Percentiles rank a stretch among this genome's conserved stretches.
phyloP scores from a whole-genome alignment of 2,113 vertebrate genomes.

The Corapipo altera region DNA sequence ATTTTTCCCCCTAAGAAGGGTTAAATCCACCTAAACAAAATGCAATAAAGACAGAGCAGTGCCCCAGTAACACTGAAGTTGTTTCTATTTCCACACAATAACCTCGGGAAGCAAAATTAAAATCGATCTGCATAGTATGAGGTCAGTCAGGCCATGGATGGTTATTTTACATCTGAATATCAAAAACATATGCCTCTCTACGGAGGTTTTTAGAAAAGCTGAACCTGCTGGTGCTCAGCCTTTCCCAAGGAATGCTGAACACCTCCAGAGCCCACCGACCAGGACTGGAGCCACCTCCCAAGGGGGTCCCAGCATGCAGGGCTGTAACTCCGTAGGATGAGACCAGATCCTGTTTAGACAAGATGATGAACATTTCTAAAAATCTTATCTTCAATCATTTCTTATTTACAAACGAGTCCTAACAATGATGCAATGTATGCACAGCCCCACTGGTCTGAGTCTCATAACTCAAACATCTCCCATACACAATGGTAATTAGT shows the following conservation, averaged over 20 bases:
- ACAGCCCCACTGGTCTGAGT: background rate
- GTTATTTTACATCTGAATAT: slow-evolving; percentile 15
- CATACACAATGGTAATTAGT: background rate
- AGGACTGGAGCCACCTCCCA: background rate
- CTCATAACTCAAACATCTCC: background rate
- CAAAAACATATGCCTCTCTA: background rate
- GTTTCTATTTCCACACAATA: background rate
- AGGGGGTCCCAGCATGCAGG: background rate
- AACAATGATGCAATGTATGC: background rate
- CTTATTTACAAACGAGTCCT: slow-evolving; percentile 26
- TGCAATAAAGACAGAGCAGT: background rate
- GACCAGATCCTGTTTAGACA: background rate
- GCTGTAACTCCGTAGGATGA: background rate
- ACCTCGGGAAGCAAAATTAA: background rate
- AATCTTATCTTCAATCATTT: background rate
- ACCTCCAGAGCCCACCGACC: background rate
- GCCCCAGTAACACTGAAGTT: background rate
- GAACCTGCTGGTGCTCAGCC: background rate
- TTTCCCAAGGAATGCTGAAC: background rate
- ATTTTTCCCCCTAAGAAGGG: background rate
- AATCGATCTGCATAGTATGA: background rate
- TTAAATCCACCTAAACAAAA: background rate
- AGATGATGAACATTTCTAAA: background rate
- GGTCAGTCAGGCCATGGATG: background rate
- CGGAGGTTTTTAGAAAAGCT: background rate